Base-by-base conservation (phyloP, 2,113 vertebrate genomes). In the Gadus chalcogrammus region DNA sequence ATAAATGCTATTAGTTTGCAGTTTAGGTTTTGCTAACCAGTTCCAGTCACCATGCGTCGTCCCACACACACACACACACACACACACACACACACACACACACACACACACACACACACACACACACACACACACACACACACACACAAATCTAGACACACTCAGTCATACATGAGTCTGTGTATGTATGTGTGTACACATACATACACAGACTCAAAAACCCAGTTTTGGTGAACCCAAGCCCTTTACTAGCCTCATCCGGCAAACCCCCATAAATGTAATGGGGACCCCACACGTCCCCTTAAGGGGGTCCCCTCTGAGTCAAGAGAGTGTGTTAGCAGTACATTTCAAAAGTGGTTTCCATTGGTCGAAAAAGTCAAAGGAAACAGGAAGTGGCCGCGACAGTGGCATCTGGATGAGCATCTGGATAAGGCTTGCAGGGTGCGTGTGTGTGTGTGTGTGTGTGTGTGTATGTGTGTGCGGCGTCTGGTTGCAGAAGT, bases 341-440 rank as follows among this genome's bases (percentile, higher is more conserved):
- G 7, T 20, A 7, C n/a, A 15, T 12, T 38, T 58, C 55, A 3
- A n/a, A 58, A 58, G 42, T 48, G 12, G 42, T 58, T 58, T 58
- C 55, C 15, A 58, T n/a, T 16, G n/a, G 16, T n/a, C 3, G 55
- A 58, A 58, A 58, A 58, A 58, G 13, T 16, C 53, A 58, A 58
- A 6, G 72, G 70, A 77, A 80, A 79, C 88, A 87, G 86, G 86
- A 89, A 89, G 86, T 84, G 70, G 74, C 73, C 69, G 75, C 53
- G 42, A 48, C 78, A 65, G 67, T 83, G 77, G 84, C 83, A 90
- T 88, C 79, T 85, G 88, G 84, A 82, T 76, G 64, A 79, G 86
- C 87, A 89, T 90, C 85, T 89, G 89, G 83, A 84, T 58, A 65
- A 68, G 72, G 84, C 81, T 79, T 76, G 0, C 48, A 55, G 63